Evolutionary conservation across 2,888 invertebrate species (phyloP), one percentile per base, ranked within the genome.

Genomic region (Drosophila mimetica): DNA sequence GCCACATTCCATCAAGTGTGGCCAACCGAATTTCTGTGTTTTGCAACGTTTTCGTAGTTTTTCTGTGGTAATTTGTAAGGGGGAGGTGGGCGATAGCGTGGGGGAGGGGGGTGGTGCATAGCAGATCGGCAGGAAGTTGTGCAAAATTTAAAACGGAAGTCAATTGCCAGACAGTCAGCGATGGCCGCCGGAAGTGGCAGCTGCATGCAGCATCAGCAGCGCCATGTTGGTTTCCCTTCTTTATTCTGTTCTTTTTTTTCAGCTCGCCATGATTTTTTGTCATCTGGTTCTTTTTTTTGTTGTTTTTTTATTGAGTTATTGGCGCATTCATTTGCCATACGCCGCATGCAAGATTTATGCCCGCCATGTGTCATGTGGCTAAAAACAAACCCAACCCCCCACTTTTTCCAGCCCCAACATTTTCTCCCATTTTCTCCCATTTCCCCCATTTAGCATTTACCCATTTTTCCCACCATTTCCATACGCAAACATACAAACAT

Each of bases 281-380:
- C 37, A 34, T 28, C 13, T n/a, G n/a, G n/a, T 46, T 36, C 53
- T 30, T 52, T 50, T 46, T 55, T 36, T 63, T 55, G 9, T 30
- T 30, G 73, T 75, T 86, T 30, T 75, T 75, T 86, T 79, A 86
- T 81, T 81, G 86, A 81, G 81, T 86, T 81, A 81, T 81, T 81
- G 81, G 81, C 81, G 86, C 86, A 81, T 81, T 81, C 86, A 86
- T 81, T 81, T 81, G 81, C 86, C 86, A 81, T 83, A 85, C 86
- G 80, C 83, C 77, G 65, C 80, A 82, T 86, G 63, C 84, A 81
- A 81, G 81, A 81, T 81, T 81, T 81, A 81, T 86, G 86, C 77
- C 73, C 75, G 80, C 84, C 86, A 81, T 81, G 86, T 81, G 81
- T 81, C 81, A 81, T 86, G 81, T 75, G 80, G 86, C 83, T 79